phyloP scores from a whole-genome alignment of 92 coral and sea anemone species.

The Phenganax stokvisi region DNA sequence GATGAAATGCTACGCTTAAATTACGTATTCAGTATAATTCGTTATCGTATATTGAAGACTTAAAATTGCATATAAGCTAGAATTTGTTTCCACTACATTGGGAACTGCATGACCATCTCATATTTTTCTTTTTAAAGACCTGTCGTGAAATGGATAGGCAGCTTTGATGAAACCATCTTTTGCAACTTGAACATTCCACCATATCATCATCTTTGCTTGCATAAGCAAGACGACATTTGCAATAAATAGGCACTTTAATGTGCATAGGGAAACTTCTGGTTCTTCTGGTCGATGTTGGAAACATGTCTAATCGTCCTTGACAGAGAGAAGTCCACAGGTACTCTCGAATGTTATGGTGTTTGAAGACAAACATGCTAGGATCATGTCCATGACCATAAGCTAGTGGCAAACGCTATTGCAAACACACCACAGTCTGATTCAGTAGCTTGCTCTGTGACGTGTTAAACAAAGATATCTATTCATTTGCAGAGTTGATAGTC shows the following conservation, averaged over 20 bases:
- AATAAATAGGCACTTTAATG: neutral
- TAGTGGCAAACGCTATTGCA: constrained; percentile 37
- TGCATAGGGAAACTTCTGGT: neutral
- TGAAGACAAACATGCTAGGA: constrained; percentile 7
- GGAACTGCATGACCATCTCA: constrained; percentile 12
- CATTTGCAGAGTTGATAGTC: neutral
- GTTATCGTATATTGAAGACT: too few species aligned
- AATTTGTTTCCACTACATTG: constrained; percentile 8
- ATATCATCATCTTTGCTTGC: constrained; percentile 3
- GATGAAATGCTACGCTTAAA: too few species aligned
- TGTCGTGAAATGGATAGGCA: neutral
- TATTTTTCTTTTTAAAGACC: neutral
- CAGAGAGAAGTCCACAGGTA: neutral
- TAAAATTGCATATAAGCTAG: too few species aligned
- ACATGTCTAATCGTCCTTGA: neutral
- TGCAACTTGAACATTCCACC: constrained; percentile 11
- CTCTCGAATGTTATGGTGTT: neutral
- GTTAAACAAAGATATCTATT: constrained; percentile 25
- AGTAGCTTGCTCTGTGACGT: constrained; percentile 23
- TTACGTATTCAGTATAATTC: too few species aligned
- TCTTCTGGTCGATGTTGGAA: neutral
- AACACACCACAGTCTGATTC: constrained; percentile 39
- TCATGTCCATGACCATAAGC: constrained; percentile 15
- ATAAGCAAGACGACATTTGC: constrained; percentile 5
- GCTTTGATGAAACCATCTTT: constrained; percentile 1